Evolutionary conservation across 2,797 vertebrate genomes (phyloP), one percentile per base, ranked within the genome.

Genomic region (Emys orbicularis): DNA sequence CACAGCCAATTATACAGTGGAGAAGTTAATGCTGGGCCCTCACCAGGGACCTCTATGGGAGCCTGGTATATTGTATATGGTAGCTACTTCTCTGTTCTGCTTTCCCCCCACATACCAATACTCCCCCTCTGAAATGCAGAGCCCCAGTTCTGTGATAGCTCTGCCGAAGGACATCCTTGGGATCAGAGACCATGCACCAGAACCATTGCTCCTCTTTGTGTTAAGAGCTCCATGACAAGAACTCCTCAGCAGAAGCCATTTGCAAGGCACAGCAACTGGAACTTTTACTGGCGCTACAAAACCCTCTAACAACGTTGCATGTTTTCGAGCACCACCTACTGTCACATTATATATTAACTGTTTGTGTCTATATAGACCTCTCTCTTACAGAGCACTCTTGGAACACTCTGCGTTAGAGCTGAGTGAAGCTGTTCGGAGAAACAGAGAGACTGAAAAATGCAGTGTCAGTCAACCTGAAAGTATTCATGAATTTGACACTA

Each of bases 11-110:
- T 59, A 31, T 29, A 72, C 80, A 92, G 11, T 74, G 9, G 68
- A 44, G 83, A 94, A 37, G 47, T 88, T 94, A 94, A 83, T 81
- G 90, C 83, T 79, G 86, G 74, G 68, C 52, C 84, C 94, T 86
- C 52, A 95, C 88, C 65, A 80, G 59, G 84, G 54, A 84, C 23
- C 21, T 87, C 82, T 92, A 84, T 31, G 88, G 96, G 90, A 96
- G 79, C 86, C 83, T 50, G 87, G 6, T 91, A 92, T 52, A 50
- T 0, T 0, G 16, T 77, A 72, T 23, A 5, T 41, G 37, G 12
- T 27, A 2, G 37, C 16, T 49, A 77, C 27, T 84, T 23, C 41
- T 41, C 52, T 56, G 49, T 34, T 65, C 37, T 52, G 25, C 21
- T 19, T 94, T 89, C 18, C 31, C 81, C 88, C 74, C 50, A n/a